These are phyloP conservation scores for Thumatha senex DNA, from an alignment of 2,888 invertebrate species.

Conservation along the genomic window DNA sequence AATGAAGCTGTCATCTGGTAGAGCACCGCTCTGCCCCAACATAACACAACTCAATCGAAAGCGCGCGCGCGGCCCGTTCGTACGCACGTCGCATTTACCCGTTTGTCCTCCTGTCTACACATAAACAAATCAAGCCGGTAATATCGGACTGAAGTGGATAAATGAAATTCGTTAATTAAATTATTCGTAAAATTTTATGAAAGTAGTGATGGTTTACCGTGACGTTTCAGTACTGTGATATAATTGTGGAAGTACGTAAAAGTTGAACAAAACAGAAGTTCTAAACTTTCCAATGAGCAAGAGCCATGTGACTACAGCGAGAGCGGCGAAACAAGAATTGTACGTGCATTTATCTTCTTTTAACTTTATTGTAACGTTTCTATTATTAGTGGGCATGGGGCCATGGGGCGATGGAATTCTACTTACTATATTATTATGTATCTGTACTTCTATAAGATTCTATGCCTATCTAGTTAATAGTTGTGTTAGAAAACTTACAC, in stretches of 20 bases:
- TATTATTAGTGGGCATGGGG: too few relatives aligned
- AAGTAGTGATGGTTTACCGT: conserved; percentile 52
- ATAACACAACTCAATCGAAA: conserved; percentile 44
- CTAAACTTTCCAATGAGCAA: conserved; percentile 66
- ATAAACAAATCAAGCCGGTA: conserved; percentile 44
- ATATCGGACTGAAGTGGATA: conserved; percentile 33
- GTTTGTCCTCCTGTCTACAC: conserved; percentile 18
- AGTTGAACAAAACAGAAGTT: conserved; percentile 66
- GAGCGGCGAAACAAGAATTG: conserved; percentile 65
- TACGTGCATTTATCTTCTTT: conserved; percentile 68
- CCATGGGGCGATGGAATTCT: conserved; percentile 27
- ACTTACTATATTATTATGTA: conserved; percentile 4
- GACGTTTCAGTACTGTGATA: conserved; percentile 58
- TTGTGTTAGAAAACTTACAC: too few relatives aligned
- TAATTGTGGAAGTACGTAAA: conserved; percentile 60
- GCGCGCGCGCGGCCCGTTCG: conserved; percentile 61
- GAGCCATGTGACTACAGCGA: conserved; percentile 76
- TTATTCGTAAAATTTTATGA: conserved; percentile 21
- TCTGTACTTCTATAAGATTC: neutral
- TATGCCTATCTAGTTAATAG: neutral
- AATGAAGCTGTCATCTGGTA: conserved; percentile 71
- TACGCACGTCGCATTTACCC: conserved; percentile 28
- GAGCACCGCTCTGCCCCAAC: conserved; percentile 39
- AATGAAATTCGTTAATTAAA: conserved; percentile 31
- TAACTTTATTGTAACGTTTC: conserved; percentile 59